These are phyloP conservation scores for Chondrosia reniformis DNA, from an alignment of 37 sponge, comb jelly and placozoan species.

Conservation along the genomic window DNA sequence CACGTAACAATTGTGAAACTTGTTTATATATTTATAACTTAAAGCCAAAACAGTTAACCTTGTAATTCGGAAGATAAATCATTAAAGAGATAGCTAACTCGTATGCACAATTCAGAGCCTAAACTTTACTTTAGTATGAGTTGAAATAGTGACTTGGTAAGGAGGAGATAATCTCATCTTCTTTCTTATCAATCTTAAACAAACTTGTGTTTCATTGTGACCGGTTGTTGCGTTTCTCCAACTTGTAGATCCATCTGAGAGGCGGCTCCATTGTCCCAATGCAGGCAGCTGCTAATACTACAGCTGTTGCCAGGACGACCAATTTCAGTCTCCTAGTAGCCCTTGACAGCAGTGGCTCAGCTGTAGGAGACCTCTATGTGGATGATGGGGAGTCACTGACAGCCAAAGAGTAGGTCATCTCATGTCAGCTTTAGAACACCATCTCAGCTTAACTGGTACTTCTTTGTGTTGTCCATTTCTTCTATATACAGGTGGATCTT, in stretches of 20 bases:
- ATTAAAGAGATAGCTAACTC: too few species aligned
- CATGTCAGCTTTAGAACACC: background rate
- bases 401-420: slow-evolving; percentile 19
- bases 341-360: slow-evolving; percentile 39
- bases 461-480: too few species aligned
- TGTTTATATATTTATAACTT: too few species aligned
- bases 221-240: background rate
- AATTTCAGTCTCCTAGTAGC: slow-evolving; percentile 68
- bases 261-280: slow-evolving; percentile 51
- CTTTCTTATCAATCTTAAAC: background rate
- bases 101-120: too few species aligned
- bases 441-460: background rate
- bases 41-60: too few species aligned
- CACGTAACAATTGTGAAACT: too few species aligned
- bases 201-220: too few species aligned
- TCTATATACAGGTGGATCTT: background rate
- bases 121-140: too few species aligned
- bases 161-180: background rate
- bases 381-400: slow-evolving; percentile 76
- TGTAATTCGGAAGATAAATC: too few species aligned
- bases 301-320: slow-evolving; percentile 58
- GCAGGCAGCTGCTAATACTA: slow-evolving; percentile 66
- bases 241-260: slow-evolving; percentile 52
- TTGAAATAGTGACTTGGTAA: too few species aligned
- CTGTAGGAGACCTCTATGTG: slow-evolving; percentile 66